A percentile compares a stretch with the other conserved stretches of the same genome.
Conservation (phyloP, 1,140 invertebrate genomes). For the Cydia splendana region DNA sequence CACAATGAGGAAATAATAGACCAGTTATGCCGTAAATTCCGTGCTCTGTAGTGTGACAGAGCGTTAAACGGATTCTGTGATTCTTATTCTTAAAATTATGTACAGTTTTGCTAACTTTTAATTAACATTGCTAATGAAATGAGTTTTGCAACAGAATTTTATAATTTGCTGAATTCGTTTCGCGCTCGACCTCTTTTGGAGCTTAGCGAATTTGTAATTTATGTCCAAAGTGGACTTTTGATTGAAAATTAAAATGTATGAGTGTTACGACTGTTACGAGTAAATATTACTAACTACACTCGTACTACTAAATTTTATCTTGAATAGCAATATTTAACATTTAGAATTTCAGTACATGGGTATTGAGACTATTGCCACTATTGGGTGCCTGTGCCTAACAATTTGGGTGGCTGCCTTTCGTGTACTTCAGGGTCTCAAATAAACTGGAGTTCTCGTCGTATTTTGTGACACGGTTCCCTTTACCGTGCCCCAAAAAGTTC, state of each 20-base stretch:
- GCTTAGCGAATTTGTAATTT: constrained; percentile 12
- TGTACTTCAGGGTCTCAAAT: too few relatives aligned
- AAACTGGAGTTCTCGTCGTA: too few relatives aligned
- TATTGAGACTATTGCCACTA: too few relatives aligned
- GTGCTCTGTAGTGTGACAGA: constrained; percentile 23
- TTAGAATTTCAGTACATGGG: too few relatives aligned
- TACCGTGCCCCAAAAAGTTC: too few relatives aligned
- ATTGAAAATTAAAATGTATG: constrained; percentile 10
- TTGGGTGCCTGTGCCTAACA: too few relatives aligned
- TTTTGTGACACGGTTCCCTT: too few relatives aligned
- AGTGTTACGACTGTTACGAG: background rate
- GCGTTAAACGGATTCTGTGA: constrained; percentile 19
- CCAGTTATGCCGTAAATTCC: constrained; percentile 29
- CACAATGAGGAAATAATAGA: constrained; percentile 15
- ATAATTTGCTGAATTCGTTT: constrained; percentile 8
- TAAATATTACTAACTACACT: background rate
- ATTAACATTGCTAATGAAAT: constrained; percentile 29
- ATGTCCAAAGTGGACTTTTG: constrained; percentile 2
- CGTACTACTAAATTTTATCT: too few relatives aligned
- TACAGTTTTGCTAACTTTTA: constrained; percentile 28
- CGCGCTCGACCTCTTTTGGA: background rate
- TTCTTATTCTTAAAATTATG: constrained; percentile 8
- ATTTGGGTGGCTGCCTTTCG: too few relatives aligned
- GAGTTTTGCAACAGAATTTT: background rate
- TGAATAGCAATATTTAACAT: too few relatives aligned